Base-by-base conservation (phyloP, 2,113 vertebrate species). In the Thunnus maccoyii region DNA sequence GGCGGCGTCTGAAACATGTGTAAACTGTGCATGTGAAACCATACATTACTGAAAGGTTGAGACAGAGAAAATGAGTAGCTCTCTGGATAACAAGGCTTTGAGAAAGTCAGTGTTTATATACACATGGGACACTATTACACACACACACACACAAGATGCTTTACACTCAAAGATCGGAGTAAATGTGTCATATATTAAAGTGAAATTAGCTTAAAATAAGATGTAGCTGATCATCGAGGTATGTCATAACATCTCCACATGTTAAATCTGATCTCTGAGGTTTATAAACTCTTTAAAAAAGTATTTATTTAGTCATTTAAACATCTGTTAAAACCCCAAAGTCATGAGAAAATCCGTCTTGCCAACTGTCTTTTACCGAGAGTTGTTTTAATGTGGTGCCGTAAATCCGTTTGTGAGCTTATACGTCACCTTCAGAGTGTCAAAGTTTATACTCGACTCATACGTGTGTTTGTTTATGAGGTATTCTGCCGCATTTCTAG, bases 61-160 rank as follows among this genome's bases (percentile, higher is more conserved):
- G 84, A 76, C 64, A 51, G 67, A 83, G 76, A 88, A 91, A 89
- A 92, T 85, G 27, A 88, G 62, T 69, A 76, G 62, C 32, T 84
- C 48, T 64, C 5, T 22, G 17, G 30, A 77, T 68, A 30, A 64
- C 20, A 18, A 64, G 10, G 71, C 74, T 85, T 20, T 67, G 64
- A 71, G 36, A 68, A 60, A 32, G 85, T 82, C 62, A 9, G 11
- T 48, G 55, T 69, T 71, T n/a, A 54, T 32, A 61, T 18, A 75
- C 52, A 56, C 32, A 22, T 14, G 54, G 54, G 17, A 72, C 47
- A 50, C 69, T 22, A 22, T 22, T 22, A 55, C 52, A 58, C 58
- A 65, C 36, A 63, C 51, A 63, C 30, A 68, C 55, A 63, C 17
- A 72, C 58, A 64, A 52, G 15, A 17, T 52, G 4, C 15, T 13